Base-by-base conservation (phyloP, 2,113 vertebrate species). In the Peucedramus taeniatus region DNA sequence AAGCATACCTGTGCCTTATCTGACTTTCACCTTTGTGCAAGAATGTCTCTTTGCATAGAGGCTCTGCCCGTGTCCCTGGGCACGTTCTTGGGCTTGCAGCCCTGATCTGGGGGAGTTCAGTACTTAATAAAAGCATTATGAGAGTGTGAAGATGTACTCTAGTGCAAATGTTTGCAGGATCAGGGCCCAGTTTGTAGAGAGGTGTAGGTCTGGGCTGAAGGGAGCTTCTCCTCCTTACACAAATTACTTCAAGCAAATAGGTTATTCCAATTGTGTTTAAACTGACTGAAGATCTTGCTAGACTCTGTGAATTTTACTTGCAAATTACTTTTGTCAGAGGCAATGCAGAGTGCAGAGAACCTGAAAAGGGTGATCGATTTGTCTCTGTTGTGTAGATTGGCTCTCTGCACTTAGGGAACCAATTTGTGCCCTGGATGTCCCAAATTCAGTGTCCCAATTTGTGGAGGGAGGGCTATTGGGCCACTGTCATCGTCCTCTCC, bases 171-270 rank as follows among this genome's bases (percentile, higher is more conserved):
- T 71, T 22, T 70, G 51, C 18, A 42, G 74, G 61, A 63, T 13
- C 4, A 3, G 23, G 49, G 44, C 35, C n/a, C 28, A 23, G 0
- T 23, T 3, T 78, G n/a, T 18, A 35, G 28, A 3, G 23, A 15
- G 35, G 9, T n/a, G 33, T 47, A n/a, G 16, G 27, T 87, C 57
- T 87, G 39, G 23, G 11, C 65, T 74, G 31, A 45, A 66, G 11
- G 51, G 39, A 8, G 5, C 60, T 71, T 40, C 18, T 83, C 39
- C 6, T 93, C 16, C n/a, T 94, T 21, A 5, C 31, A 22, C 33
- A 45, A 30, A 60, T 31, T 40, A 28, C 31, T 60, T 75, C 14
- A 31, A 60, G 14, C n/a, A 60, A 40, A 68, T 35, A 60, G 37
- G 9, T 60, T 60, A 47, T 40, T 75, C 45, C 45, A 60, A 22